Evolutionary conservation across 2,888 invertebrate genomes (phyloP).

Genomic region (Melieria crassipennis): DNA sequence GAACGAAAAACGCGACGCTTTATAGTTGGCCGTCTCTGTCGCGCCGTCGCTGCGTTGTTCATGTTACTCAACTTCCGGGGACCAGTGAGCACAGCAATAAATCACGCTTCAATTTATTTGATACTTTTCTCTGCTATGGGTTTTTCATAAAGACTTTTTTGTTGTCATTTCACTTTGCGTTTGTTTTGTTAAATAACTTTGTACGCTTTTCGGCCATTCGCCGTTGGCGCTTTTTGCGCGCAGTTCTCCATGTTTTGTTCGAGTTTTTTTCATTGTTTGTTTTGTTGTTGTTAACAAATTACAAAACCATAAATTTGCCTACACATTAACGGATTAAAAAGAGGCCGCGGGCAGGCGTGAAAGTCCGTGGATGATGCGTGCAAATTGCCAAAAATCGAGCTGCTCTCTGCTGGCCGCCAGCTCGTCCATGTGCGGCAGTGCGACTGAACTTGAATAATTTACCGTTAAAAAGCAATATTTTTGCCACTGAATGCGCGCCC

Average conservation of each 20-base stretch:
- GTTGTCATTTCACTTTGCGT: too few species aligned
- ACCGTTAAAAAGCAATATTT: conserved; percentile 38
- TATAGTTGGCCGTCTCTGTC: too few species aligned
- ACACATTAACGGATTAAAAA: conserved; percentile 4
- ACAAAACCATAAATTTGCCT: background rate
- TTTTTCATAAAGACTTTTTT: too few species aligned
- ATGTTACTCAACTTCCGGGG: background rate
- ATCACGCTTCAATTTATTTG: background rate
- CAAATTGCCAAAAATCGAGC: background rate
- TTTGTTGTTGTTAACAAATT: background rate
- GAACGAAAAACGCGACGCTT: too few species aligned
- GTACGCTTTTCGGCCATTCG: background rate
- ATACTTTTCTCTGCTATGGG: too few species aligned
- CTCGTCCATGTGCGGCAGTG: conserved; percentile 23
- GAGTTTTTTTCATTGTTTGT: background rate
- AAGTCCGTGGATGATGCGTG: too few species aligned
- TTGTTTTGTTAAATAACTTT: background rate
- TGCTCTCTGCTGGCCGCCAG: background rate
- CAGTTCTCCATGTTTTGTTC: background rate
- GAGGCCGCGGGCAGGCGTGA: too few species aligned
- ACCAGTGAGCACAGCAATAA: background rate
- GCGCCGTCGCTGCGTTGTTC: too few species aligned
- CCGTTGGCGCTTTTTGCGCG: too few species aligned
- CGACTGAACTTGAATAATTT: conserved; percentile 35
- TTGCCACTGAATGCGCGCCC: conserved; percentile 17